Conservation (phyloP, 2,888 invertebrate species). For the Lasioglossum morio region DNA sequence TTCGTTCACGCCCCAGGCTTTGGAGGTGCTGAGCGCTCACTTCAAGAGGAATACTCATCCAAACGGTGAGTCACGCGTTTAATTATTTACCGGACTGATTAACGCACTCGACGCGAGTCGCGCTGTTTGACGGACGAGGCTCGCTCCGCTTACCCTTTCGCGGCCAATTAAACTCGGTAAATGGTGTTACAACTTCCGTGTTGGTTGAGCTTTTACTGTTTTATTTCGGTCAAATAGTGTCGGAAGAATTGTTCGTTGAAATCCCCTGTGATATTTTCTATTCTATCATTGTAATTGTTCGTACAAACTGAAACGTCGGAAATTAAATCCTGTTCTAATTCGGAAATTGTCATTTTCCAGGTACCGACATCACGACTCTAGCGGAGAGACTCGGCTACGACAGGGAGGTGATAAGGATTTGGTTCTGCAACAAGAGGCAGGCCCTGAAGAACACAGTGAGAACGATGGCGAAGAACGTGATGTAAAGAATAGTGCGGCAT, state of each 20-base stretch:
- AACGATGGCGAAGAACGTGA: constrained; percentile 88
- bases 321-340: not conserved
- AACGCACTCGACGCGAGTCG: not conserved
- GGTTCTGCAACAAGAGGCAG: constrained; percentile 99
- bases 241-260: no score
- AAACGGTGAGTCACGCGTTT: constrained; percentile 89
- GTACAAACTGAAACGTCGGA: not conserved
- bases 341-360: constrained; percentile 86
- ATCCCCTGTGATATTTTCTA: not conserved
- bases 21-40: constrained; percentile 97
- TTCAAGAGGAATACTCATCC: constrained; percentile 99
- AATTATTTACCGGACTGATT: not conserved
- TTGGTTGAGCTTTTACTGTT: not conserved
- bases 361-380: constrained; percentile 97
- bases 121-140: not conserved
- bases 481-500: constrained; percentile 43
- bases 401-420: constrained; percentile 98
- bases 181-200: not conserved
- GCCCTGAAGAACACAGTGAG: constrained; percentile 98
- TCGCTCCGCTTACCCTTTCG: not conserved
- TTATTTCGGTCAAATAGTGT: not conserved
- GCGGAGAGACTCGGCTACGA: constrained; percentile 98
- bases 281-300: not conserved
- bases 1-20: constrained; percentile 98
- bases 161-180: not conserved